These are phyloP conservation scores for Smittia aterrima DNA, from an alignment of 2,888 invertebrate species.

Conservation along the genomic window DNA sequence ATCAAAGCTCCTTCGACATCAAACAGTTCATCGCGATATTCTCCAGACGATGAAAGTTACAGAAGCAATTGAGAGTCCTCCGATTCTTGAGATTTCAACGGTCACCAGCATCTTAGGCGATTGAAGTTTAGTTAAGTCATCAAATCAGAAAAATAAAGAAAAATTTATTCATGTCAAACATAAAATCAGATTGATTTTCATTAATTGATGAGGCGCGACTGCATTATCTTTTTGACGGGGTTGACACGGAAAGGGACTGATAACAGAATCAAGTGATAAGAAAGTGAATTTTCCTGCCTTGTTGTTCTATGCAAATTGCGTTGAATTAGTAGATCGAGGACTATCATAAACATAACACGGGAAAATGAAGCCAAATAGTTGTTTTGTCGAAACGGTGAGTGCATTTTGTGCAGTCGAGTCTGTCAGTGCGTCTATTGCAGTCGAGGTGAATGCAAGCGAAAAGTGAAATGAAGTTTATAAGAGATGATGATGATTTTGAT, in stretches of 20 bases:
- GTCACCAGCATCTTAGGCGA: background rate
- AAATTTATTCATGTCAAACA: background rate
- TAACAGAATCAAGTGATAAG: background rate
- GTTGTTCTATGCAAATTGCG: background rate
- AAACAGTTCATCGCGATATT: background rate
- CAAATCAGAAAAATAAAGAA: background rate
- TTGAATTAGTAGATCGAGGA: background rate
- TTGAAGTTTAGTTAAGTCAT: background rate
- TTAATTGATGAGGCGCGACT: slow-evolving; percentile 14
- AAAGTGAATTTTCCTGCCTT: background rate
- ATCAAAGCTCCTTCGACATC: slow-evolving; percentile 6
- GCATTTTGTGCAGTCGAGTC: background rate
- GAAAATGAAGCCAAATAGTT: background rate
- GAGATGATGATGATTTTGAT: background rate
- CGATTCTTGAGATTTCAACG: background rate
- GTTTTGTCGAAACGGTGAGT: background rate
- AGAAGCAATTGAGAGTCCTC: background rate
- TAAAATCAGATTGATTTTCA: background rate
- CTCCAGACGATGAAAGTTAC: background rate
- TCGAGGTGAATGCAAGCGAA: background rate
- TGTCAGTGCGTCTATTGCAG: background rate
- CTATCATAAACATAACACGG: background rate
- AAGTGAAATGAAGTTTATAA: background rate
- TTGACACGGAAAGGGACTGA: background rate
- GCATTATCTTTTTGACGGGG: background rate